phyloP scores from a whole-genome alignment of 2,797 vertebrate genomes.

The Phrynocephalus forsythii region DNA sequence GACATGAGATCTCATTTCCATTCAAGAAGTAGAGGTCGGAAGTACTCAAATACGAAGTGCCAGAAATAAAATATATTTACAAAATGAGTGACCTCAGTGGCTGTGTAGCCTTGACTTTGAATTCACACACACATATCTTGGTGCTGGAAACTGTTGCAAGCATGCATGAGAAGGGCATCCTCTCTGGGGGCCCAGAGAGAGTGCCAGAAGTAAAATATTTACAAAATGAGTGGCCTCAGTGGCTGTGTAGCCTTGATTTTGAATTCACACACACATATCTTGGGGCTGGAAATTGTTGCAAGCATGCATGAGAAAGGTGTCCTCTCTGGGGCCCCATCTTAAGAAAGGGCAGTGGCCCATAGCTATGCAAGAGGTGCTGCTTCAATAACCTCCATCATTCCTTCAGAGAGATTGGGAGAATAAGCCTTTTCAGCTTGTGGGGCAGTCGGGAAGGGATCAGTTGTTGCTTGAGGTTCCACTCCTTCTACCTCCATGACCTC shows the following conservation, averaged over 20 bases:
- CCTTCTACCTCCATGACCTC: no score
- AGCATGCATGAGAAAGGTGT: background rate
- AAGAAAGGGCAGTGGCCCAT: background rate
- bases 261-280: background rate
- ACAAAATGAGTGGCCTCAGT: background rate
- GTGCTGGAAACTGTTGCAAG: background rate
- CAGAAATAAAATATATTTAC: background rate
- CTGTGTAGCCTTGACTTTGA: background rate
- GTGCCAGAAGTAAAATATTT: background rate
- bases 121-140: background rate
- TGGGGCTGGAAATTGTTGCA: background rate
- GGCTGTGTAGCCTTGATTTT: background rate
- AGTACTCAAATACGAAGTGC: background rate
- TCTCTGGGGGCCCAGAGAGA: no score
- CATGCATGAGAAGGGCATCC: background rate
- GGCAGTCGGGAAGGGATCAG: background rate
- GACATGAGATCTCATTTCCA: background rate
- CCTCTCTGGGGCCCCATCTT: background rate
- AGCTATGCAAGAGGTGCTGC: background rate
- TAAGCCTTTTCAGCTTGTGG: background rate
- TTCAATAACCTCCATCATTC: background rate
- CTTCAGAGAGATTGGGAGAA: background rate
- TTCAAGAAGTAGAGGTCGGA: background rate
- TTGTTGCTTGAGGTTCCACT: background rate
- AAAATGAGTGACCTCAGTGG: background rate